Base-by-base conservation (phyloP, 2,888 invertebrate species). In the Anorthoa munda region DNA sequence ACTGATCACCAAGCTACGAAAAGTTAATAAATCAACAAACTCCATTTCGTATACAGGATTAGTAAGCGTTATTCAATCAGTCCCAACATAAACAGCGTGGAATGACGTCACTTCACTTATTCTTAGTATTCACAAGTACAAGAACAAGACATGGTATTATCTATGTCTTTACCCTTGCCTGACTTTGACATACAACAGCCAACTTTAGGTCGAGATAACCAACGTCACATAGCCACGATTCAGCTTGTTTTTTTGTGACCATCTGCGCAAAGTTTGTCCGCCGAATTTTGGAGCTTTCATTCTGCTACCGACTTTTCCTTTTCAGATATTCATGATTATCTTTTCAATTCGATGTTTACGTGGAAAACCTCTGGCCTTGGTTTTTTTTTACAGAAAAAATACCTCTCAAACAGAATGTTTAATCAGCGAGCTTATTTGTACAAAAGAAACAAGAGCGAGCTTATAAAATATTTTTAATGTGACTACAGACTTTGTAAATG, bases 381-480 rank as follows among this genome's bases (percentile, higher is more conserved):
- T 70, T 59, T 75, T n/a, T 39, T 77, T 70, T n/a, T 50, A 21
- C 26, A 18, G 26, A 26, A 48, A 39, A 21, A 3, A 21, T 63
- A 18, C 63, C 46, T 26, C 51, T 71, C 2, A 13, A 70, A 75
- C 15, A 53, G n/a, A 79, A 82, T 79, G n/a, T 71, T 73, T 73
- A 58, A 71, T 58, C 58, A 65, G 66, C 51, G 59, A 55, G 56
- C 46, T 72, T 13, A 1, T 50, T 68, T 66, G 21, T 12, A 60
- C 67, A 76, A 79, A 83, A 65, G 73, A 67, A 81, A 69, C 0
- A n/a, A 46, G 60, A 81, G 21, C 60, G 46, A 68, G 70, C 68
- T 73, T 66, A 65, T 69, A 69, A 72, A 82, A 69, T 79, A 77
- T 72, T 71, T 71, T 77, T 66, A 66, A 76, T 77, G 48, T 65